These are phyloP conservation scores for Pandemis cinnamomeana DNA, from an alignment of 2,888 invertebrate genomes.

Conservation along the genomic window DNA sequence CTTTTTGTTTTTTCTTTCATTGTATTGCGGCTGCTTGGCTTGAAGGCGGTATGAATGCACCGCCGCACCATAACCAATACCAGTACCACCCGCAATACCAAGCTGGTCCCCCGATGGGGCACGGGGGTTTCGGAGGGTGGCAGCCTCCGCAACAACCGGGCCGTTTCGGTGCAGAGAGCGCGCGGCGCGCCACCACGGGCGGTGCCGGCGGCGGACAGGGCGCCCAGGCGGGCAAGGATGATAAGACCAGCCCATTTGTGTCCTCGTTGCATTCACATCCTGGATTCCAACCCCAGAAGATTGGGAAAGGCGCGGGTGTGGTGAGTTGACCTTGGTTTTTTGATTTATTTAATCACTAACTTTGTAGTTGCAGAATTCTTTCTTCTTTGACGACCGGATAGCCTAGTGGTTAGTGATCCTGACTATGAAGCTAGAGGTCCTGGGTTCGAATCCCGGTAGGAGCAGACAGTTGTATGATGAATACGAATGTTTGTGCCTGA, in stretches of 20 bases:
- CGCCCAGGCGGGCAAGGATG: constrained; percentile 77
- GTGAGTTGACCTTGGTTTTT: constrained; percentile 66
- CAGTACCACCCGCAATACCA: constrained; percentile 82
- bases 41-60: constrained; percentile 85
- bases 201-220: constrained; percentile 52
- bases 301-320: constrained; percentile 88
- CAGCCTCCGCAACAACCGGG: constrained; percentile 69
- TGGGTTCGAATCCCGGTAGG: too few relatives aligned
- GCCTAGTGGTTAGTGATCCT: too few relatives aligned
- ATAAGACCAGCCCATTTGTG: constrained; percentile 93
- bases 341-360: constrained; percentile 9
- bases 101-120: constrained; percentile 68
- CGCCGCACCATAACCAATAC: constrained; percentile 83
- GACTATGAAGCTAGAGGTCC: too few relatives aligned
- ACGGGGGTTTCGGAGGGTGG: constrained; percentile 59
- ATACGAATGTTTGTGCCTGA: too few relatives aligned
- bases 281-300: constrained; percentile 96
- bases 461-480: too few relatives aligned
- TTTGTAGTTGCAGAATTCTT: not conserved
- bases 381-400: too few relatives aligned
- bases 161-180: constrained; percentile 83
- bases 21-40: constrained; percentile 84
- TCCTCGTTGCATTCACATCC: constrained; percentile 96
- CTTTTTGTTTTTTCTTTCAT: constrained; percentile 84
- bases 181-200: constrained; percentile 63